Evolutionary conservation across 2,113 vertebrate species (phyloP).

Genomic region (Holacanthus passer): DNA sequence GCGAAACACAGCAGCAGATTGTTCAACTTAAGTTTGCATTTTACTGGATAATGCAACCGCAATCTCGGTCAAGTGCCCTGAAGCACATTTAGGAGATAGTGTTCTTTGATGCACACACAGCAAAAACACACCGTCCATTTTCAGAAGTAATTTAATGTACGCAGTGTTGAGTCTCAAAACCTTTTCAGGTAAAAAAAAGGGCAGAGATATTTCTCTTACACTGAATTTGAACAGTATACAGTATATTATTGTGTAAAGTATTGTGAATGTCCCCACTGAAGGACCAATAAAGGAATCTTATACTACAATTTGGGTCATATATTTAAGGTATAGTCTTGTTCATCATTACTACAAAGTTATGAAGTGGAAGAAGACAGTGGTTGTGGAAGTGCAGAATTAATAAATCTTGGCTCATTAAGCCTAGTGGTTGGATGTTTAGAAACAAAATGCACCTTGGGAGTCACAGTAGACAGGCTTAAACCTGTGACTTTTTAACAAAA

Average conservation of each 20-base stretch:
- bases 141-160: conserved; percentile 25
- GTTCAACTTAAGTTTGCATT: conserved; percentile 34
- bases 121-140: conserved; percentile 8
- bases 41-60: conserved; percentile 28
- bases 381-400: neutral
- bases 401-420: neutral
- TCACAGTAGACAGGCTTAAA: neutral
- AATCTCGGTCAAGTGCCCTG: conserved; percentile 43
- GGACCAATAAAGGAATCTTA: too few species aligned
- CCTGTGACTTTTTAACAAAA: neutral
- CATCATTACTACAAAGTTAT: too few species aligned
- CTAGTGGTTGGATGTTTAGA: neutral
- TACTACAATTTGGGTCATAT: too few species aligned
- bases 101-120: conserved; percentile 31
- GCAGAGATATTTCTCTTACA: neutral
- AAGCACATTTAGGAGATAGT: conserved; percentile 20
- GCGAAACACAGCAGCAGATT: conserved; percentile 52
- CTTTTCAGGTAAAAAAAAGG: neutral
- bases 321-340: too few species aligned
- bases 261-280: too few species aligned
- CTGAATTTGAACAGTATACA: too few species aligned
- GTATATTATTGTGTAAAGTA: too few species aligned
- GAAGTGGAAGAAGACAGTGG: neutral
- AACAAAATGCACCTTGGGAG: neutral
- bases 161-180: conserved; percentile 7